A percentile compares a stretch with the other conserved stretches of the same genome.
Conservation (phyloP, 2,113 vertebrate genomes). For the Puntigrus tetrazona region DNA sequence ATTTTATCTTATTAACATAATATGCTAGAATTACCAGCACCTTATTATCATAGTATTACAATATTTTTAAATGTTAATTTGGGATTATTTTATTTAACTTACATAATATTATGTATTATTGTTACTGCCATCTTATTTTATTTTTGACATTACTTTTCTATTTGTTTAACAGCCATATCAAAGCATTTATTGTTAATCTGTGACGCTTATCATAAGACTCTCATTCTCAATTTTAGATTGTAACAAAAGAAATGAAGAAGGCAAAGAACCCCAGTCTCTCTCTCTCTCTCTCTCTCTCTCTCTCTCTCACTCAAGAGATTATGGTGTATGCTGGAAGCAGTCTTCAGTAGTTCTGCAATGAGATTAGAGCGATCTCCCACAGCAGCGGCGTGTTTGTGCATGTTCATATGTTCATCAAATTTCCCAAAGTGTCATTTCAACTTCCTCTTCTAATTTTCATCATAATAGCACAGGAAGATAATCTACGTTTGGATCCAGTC, state of each 20-base stretch:
- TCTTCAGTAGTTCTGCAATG: slow-evolving; percentile 31
- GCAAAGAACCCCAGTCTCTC: neutral
- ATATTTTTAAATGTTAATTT: too few relatives aligned
- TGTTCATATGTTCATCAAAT: neutral
- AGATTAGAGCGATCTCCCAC: slow-evolving; percentile 39
- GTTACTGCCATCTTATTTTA: too few relatives aligned
- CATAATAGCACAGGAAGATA: neutral
- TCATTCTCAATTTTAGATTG: neutral
- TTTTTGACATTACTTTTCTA: too few relatives aligned
- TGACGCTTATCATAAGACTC: neutral
- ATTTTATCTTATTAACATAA: too few relatives aligned
- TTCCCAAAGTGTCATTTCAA: neutral
- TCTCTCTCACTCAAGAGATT: slow-evolving; percentile 36
- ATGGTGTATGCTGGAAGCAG: slow-evolving; percentile 24
- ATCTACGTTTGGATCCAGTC: neutral
- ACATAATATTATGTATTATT: too few relatives aligned
- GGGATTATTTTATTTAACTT: too few relatives aligned
- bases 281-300: slow-evolving; percentile 25
- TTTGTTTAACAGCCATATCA: too few relatives aligned
- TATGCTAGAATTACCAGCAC: too few relatives aligned
- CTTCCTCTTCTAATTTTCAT: neutral
- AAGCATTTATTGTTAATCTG: too few relatives aligned
- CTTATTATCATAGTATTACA: too few relatives aligned
- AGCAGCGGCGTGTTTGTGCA: neutral
- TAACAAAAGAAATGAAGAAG: neutral